Evolutionary conservation across 2,888 invertebrate species (phyloP), one percentile per base, ranked within the genome.

Genomic region (Epirrhoe alternata): DNA sequence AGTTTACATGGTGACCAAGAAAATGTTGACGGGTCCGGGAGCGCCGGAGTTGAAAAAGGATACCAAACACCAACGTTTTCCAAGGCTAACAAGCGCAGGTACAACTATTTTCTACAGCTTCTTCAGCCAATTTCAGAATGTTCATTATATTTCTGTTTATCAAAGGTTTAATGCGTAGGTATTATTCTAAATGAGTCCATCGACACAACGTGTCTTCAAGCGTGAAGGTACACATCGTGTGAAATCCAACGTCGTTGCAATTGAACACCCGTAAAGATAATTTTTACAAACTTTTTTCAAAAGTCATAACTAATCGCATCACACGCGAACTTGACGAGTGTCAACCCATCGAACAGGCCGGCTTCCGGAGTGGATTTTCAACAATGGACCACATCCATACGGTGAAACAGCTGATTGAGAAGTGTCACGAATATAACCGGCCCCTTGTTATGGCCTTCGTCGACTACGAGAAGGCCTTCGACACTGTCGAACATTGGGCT

Each of bases 1-100:
- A 38, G 87, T 91, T 30, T 89, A 85, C 71, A 38, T 86, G 24
- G 62, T 84, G 38, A 82, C 85, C 14, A 88, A 86, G 69, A 86
- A 84, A 67, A 70, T 90, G 60, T 72, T 86, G 57, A 69, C 74
- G 5, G 75, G 75, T 1, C 61, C 76, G 5, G 71, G 74, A 0
- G 61, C 74, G 14, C 77, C 75, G 49, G 49, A 64, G 4, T 65
- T 74, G 6, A 79, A 79, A 62, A 81, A 76, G 66, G 85, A 86
- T 57, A 70, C 82, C 3, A 90, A 88, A 77, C 83, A 89, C 75
- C 92, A 89, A 72, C 78, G 74, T 45, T 90, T 79, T 79, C 92
- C 92, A 6, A 72, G 86, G 38, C 77, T 93, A 5, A 88, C 88
- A 4, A 87, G 84, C 66, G 88, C 90, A 74, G 92, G 92, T 92